Conservation (phyloP, 2,888 invertebrate species). For the Agapetus fuscipes region DNA sequence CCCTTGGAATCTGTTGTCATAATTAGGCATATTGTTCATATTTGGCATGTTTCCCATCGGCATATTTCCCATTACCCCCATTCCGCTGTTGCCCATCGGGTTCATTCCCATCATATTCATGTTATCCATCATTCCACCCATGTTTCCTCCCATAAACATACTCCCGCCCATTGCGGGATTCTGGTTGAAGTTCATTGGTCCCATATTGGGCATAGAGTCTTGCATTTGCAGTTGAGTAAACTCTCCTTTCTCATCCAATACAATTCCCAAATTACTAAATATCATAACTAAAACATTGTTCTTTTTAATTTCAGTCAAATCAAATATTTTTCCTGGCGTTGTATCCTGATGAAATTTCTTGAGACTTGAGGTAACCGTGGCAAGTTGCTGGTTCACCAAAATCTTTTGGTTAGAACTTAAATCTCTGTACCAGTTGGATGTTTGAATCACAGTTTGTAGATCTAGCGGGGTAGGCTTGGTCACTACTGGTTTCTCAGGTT, state of each 20-base stretch:
- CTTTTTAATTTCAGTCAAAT: constrained; percentile 40
- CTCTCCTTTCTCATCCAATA: constrained; percentile 48
- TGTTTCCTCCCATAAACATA: constrained; percentile 8
- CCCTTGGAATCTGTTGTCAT: constrained; percentile 38
- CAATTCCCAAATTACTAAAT: constrained; percentile 51
- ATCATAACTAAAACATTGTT: constrained; percentile 48
- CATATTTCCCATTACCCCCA: constrained; percentile 33
- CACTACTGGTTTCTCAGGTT: constrained; percentile 26
- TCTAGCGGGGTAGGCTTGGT: constrained; percentile 37
- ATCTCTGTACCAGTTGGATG: constrained; percentile 60
- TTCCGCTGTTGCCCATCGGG: constrained; percentile 34
- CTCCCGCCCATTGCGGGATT: constrained; percentile 23
- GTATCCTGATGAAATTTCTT: constrained; percentile 54
- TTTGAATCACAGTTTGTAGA: constrained; percentile 54
- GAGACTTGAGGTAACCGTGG: constrained; percentile 49
- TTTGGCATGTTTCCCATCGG: constrained; percentile 27
- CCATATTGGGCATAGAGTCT: constrained; percentile 33
- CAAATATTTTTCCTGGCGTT: constrained; percentile 43
- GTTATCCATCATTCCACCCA: constrained; percentile 23
- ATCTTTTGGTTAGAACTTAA: constrained; percentile 63
- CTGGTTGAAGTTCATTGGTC: constrained; percentile 34
- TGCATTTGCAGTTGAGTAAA: constrained; percentile 41
- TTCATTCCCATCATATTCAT: constrained; percentile 26
- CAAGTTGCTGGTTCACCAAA: constrained; percentile 58
- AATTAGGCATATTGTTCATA: constrained; percentile 13